These are phyloP conservation scores for Malurus splendens DNA, from an alignment of 2,797 vertebrate genomes.

Conservation along the genomic window DNA sequence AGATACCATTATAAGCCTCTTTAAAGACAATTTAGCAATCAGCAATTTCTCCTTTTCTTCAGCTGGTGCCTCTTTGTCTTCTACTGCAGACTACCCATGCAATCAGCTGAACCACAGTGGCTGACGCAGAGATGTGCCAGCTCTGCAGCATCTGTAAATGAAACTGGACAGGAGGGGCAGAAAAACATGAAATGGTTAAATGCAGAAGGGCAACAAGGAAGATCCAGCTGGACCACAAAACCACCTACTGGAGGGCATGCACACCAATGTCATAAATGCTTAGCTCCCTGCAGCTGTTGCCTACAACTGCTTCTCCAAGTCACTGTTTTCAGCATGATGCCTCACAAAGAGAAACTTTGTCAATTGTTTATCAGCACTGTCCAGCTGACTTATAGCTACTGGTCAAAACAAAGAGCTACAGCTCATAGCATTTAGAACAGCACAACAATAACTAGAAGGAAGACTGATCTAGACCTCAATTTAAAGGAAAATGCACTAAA, in stretches of 20 bases:
- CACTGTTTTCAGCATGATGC: background rate
- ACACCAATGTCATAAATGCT: background rate
- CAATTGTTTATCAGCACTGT: slow-evolving; percentile 9
- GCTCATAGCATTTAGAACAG: background rate
- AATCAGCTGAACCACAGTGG: background rate
- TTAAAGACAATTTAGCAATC: background rate
- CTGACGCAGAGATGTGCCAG: background rate
- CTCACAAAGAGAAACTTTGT: slow-evolving; percentile 40
- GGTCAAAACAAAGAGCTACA: slow-evolving; percentile 23
- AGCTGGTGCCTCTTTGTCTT: background rate
- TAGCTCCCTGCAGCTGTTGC: background rate
- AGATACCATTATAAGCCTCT: background rate
- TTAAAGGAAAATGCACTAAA: background rate
- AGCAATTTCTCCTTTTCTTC: background rate
- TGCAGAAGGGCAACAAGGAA: background rate
- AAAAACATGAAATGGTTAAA: background rate
- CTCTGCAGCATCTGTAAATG: background rate
- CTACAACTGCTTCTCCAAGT: background rate
- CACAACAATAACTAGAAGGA: background rate
- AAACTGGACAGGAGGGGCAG: background rate
- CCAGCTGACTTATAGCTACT: slow-evolving; percentile 6
- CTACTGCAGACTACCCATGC: background rate
- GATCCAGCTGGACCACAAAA: background rate
- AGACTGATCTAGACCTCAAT: background rate
- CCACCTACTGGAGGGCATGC: background rate